Conservation (phyloP, 2,113 vertebrate genomes). For the Epinephelus lanceolatus region DNA sequence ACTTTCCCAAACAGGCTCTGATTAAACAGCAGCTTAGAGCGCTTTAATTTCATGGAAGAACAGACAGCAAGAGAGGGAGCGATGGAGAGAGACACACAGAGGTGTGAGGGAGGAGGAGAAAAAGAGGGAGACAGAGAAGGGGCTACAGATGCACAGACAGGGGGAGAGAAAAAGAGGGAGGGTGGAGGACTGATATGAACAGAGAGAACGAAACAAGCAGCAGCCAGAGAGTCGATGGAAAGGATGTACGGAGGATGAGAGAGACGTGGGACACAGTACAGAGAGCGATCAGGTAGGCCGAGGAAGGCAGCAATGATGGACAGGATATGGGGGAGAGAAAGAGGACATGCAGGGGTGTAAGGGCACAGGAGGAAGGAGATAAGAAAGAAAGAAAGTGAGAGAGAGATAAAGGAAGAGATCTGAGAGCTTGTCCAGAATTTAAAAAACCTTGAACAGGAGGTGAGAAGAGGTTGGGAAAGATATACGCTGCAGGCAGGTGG, state of each 20-base stretch:
- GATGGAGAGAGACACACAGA: conserved; percentile 41
- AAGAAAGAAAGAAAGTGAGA: conserved; percentile 54
- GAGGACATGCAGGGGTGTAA: conserved; percentile 23
- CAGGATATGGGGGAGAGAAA: conserved; percentile 42
- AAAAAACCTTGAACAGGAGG: conserved; percentile 63
- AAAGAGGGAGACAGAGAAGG: neutral
- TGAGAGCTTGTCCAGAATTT: conserved; percentile 58
- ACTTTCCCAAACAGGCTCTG: conserved; percentile 82
- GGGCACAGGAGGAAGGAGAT: conserved; percentile 43
- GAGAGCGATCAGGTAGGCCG: conserved; percentile 47
- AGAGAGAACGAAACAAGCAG: conserved; percentile 51
- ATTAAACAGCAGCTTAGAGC: conserved; percentile 85
- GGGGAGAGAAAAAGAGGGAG: conserved; percentile 23
- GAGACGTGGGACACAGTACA: conserved; percentile 46
- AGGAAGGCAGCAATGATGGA: conserved; percentile 56
- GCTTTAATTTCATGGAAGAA: conserved; percentile 88
- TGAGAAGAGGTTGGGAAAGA: conserved; percentile 50
- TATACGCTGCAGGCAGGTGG: conserved; percentile 56
- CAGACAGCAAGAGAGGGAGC: conserved; percentile 80
- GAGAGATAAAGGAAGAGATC: conserved; percentile 55
- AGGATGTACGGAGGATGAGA: conserved; percentile 57
- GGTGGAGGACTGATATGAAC: conserved; percentile 31
- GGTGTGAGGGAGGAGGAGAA: conserved; percentile 29
- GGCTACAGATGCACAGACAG: conserved; percentile 50
- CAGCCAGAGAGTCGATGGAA: conserved; percentile 47